Evolutionary conservation across 92 coral and sea anemone genomes (phyloP), one percentile per base, ranked within the genome.

Genomic region (Hydrozoanthus gracilis): DNA sequence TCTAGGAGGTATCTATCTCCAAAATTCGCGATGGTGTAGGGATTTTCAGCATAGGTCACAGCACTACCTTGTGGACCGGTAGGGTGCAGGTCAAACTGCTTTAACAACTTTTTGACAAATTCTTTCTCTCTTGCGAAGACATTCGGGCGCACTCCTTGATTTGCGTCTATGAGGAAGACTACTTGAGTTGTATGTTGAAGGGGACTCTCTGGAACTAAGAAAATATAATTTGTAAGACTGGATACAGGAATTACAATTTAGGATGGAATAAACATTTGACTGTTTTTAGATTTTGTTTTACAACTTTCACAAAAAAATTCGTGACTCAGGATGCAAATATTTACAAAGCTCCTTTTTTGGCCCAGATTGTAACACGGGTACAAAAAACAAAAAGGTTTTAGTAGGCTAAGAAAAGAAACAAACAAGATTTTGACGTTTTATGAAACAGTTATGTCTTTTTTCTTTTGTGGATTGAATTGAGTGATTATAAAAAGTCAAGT

Each of bases 41-140:
- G 76, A n/a, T 87, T 87, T 8, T 61, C 77, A 61, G 98, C 94
- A 82, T 92, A 94, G 8, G 91, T 90, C 11, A 94, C 66, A 10
- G 91, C 95, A 3, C 83, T 78, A 20, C 83, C 83, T 16, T n/a
- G 67, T 5, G 83, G 83, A 11, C 79, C 79, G 14, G 87, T 16
- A 5, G 79, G 87, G 50, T 69, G 69, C 82, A 69, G 16, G 44
- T 50, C 56, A 16, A 84, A 52, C 50, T 69, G 54, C 17, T 39
- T 84, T 49, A 72, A 54, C 3, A 72, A 65, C 17, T 83, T 47
- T 39, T 82, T 61, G 61, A 88, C 87, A 51, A 74, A 88, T 20
- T 86, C 71, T 52, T 88, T 88, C 51, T 82, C 77, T 35, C 20
- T 72, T n/a, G 51, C 51, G 79, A 80, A 88, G 7, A 62, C 76